Conservation (phyloP, 2,113 vertebrate species). For the Gila orcuttii region DNA sequence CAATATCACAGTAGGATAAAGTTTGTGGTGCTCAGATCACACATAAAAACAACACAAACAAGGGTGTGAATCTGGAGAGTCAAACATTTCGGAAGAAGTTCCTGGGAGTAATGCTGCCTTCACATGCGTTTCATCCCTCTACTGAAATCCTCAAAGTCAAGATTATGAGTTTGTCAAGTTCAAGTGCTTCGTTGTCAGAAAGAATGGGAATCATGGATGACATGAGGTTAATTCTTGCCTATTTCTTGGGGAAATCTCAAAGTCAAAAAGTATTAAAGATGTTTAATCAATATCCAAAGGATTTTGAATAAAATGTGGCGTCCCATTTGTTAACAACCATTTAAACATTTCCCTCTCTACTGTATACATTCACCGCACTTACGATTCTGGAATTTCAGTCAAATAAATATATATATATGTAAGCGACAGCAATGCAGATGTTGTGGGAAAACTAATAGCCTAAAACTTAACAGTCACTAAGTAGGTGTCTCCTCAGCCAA, state of each 20-base stretch:
- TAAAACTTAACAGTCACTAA: not conserved
- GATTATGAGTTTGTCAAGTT: not conserved
- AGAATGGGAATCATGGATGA: not conserved
- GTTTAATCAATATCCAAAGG: not conserved
- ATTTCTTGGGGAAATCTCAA: not conserved
- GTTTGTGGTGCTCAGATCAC: not conserved
- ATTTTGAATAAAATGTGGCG: not conserved
- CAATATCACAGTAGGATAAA: slow-evolving; percentile 2
- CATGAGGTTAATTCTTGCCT: not conserved
- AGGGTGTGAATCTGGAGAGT: slow-evolving; percentile 13
- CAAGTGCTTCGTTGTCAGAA: not conserved
- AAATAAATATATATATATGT: not conserved
- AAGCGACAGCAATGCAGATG: not conserved
- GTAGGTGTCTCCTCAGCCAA: too few relatives aligned
- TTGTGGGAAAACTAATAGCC: not conserved
- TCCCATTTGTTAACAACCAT: not conserved
- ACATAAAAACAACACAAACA: not conserved
- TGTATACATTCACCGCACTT: not conserved
- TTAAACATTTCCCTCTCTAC: not conserved
- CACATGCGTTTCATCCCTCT: not conserved
- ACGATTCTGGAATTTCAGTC: not conserved
- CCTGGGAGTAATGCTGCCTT: not conserved
- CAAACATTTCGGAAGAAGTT: not conserved
- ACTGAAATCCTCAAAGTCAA: not conserved
- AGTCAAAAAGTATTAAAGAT: not conserved